Percentiles rank a stretch among this genome's conserved stretches.
Evolutionary conservation across 2,113 vertebrate species (phyloP).

Genomic region (Poeciliopsis prolifica): DNA sequence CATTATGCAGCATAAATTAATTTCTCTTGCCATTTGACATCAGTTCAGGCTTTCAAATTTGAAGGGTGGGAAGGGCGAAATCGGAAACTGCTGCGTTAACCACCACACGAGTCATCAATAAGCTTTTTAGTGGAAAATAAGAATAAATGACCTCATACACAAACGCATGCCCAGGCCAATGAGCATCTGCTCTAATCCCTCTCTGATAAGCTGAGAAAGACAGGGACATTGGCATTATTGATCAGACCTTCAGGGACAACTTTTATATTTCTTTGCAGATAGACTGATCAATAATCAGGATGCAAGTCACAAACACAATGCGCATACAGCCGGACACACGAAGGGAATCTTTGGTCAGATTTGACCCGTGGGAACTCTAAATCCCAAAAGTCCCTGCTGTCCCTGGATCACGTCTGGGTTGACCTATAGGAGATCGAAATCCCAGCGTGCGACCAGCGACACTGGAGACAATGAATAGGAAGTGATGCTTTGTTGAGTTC

Average conservation of each 20-base stretch:
- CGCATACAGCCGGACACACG: background rate
- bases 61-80: background rate
- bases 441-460: constrained; percentile 40
- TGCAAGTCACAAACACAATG: constrained; percentile 29
- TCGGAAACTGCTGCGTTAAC: background rate
- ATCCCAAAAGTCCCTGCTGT: constrained; percentile 54
- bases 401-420: constrained; percentile 11
- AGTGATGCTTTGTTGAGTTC: constrained; percentile 24
- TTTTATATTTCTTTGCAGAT: constrained; percentile 38
- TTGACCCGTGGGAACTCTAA: constrained; percentile 45
- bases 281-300: constrained; percentile 40
- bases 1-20: no score
- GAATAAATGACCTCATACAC: constrained; percentile 29
- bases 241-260: constrained; percentile 49
- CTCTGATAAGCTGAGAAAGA: constrained; percentile 64
- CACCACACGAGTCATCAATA: constrained; percentile 21
- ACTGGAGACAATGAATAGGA: constrained; percentile 35
- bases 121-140: constrained; percentile 36
- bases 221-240: constrained; percentile 48
- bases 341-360: constrained; percentile 21
- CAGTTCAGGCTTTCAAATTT: no score
- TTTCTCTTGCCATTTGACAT: no score
- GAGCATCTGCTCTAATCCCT: constrained; percentile 48
- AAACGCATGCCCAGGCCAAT: background rate
- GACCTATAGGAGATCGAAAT: constrained; percentile 64